A percentile compares a stretch with the other conserved stretches of the same genome.
Conservation (phyloP, 2,888 invertebrate genomes). For the Drosophila testacea region DNA sequence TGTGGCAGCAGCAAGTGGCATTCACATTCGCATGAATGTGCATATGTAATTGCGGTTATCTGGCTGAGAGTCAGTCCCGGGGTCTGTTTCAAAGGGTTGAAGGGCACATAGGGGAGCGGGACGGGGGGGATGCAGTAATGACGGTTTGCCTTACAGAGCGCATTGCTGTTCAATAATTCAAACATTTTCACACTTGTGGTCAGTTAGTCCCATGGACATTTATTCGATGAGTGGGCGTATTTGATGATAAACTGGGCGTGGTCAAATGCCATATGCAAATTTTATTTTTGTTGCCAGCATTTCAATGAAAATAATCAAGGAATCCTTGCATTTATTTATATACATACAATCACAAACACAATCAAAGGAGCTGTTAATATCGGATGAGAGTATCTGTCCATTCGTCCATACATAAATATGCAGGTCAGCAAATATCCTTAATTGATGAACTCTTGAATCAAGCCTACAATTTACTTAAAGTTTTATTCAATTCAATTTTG, state of each 20-base stretch:
- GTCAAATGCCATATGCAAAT: constrained; percentile 28
- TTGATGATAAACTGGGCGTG: constrained; percentile 2
- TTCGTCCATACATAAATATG: constrained; percentile 10
- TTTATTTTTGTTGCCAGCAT: constrained; percentile 20
- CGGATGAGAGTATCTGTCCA: constrained; percentile 8
- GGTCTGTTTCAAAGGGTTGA: constrained; percentile 2
- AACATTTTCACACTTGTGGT: constrained; percentile 77
- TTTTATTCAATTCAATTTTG: not conserved
- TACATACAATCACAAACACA: constrained; percentile 3
- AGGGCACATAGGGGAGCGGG: not conserved
- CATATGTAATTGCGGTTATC: constrained; percentile 76
- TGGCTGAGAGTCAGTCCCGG: constrained; percentile 26
- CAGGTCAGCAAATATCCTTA: constrained; percentile 35
- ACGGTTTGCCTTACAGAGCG: constrained; percentile 31
- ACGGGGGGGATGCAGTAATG: constrained; percentile 25
- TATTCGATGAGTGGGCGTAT: constrained; percentile 27
- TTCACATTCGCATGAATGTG: constrained; percentile 70
- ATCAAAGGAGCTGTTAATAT: constrained; percentile 26
- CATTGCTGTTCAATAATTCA: constrained; percentile 71
- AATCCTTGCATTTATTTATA: constrained; percentile 24
- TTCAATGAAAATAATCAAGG: constrained; percentile 37
- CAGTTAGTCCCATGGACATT: constrained; percentile 52
- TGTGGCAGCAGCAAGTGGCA: constrained; percentile 48
- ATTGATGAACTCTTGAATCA: constrained; percentile 22
- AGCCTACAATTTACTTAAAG: not conserved